These are phyloP conservation scores for Chondrilla cf. caribensis DNA, from an alignment of 37 sponge, comb jelly and placozoan species.

Conservation along the genomic window DNA sequence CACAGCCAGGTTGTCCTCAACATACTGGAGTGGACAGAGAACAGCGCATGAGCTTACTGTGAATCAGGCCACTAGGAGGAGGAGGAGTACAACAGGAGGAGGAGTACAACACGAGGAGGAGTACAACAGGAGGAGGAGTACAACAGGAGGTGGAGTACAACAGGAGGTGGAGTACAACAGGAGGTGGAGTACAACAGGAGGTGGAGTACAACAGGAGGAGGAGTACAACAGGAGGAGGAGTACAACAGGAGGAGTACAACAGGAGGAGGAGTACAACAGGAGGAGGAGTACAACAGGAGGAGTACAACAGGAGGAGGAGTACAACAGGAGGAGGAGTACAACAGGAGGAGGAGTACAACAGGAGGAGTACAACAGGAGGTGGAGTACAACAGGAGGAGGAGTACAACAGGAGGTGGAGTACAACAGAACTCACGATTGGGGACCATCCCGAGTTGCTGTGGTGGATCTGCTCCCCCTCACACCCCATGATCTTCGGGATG, in stretches of 20 bases:
- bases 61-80: too few species aligned
- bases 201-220: neutral
- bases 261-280: neutral
- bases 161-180: neutral
- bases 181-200: neutral
- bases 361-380: neutral
- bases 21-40: conserved; percentile 44
- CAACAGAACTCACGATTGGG: conserved; percentile 72
- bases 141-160: neutral
- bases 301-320: neutral
- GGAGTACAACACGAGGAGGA: neutral
- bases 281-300: too few species aligned
- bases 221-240: neutral
- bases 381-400: neutral
- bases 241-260: too few species aligned
- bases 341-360: neutral
- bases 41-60: too few species aligned
- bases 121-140: neutral
- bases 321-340: neutral
- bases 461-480: conserved; percentile 88
- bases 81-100: neutral
- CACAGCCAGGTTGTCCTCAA: conserved; percentile 91
- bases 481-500: conserved; percentile 89
- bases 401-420: neutral
- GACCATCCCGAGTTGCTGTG: conserved; percentile 97